phyloP scores from a whole-genome alignment of 2,113 vertebrate genomes.

The Xyliphius kryptos region DNA sequence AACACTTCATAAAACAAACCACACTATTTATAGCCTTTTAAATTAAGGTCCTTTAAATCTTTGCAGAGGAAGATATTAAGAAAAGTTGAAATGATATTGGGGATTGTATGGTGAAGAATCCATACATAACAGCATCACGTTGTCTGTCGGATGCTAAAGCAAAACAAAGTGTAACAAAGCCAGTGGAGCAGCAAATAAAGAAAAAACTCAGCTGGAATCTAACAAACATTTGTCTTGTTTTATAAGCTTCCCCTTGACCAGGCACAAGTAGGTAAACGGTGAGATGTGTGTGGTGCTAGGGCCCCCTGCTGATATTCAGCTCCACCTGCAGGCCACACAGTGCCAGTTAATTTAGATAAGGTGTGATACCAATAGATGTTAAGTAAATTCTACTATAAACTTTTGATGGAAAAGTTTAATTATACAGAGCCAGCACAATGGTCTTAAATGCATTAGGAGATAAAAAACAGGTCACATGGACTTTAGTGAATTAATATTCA shows the following conservation, averaged over 20 bases:
- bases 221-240: slow-evolving; percentile 48
- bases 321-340: slow-evolving; percentile 56
- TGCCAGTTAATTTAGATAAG: too few species aligned
- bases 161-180: slow-evolving; percentile 44
- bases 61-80: too few species aligned
- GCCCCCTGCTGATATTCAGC: slow-evolving; percentile 54
- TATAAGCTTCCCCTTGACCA: slow-evolving; percentile 39
- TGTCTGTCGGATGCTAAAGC: slow-evolving; percentile 37
- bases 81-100: too few species aligned
- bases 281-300: slow-evolving; percentile 21
- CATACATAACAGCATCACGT: slow-evolving; percentile 40
- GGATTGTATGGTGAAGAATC: slow-evolving; percentile 24
- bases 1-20: slow-evolving; percentile 8
- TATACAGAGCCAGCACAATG: too few species aligned
- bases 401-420: too few species aligned
- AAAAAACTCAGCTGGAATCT: slow-evolving; percentile 22
- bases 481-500: slow-evolving; percentile 49
- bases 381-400: too few species aligned
- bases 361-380: too few species aligned
- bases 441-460: too few species aligned
- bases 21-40: too few species aligned
- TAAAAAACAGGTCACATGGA: too few species aligned
- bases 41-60: too few species aligned
- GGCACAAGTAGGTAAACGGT: slow-evolving; percentile 27
- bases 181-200: slow-evolving; percentile 45